Evolutionary conservation across 2,113 vertebrate genomes (phyloP).

Genomic region (Scophthalmus maximus): DNA sequence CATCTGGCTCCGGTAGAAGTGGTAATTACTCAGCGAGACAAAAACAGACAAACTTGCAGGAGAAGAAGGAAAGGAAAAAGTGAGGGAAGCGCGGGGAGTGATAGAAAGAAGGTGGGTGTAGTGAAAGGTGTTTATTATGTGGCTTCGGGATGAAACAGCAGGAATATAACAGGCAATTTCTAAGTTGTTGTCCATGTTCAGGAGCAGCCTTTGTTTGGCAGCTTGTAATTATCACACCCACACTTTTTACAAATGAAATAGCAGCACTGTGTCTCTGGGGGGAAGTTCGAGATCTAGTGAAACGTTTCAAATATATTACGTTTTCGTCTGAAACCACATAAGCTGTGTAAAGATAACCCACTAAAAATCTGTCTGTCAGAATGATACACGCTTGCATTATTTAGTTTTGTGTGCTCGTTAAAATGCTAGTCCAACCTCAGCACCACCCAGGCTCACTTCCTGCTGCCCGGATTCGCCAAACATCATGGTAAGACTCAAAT

Average conservation of each 20-base stretch:
- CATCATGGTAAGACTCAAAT: background rate
- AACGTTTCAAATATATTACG: background rate
- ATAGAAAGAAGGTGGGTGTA: constrained; percentile 31
- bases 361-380: background rate
- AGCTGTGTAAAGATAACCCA: background rate
- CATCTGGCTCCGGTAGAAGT: constrained; percentile 20
- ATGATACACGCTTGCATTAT: background rate
- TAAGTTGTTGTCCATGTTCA: constrained; percentile 44
- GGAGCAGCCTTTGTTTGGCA: constrained; percentile 45
- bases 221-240: constrained; percentile 68
- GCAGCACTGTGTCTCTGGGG: constrained; percentile 9
- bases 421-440: no score
- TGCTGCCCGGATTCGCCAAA: background rate
- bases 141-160: constrained; percentile 34
- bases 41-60: constrained; percentile 22
- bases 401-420: background rate
- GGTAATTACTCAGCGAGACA: constrained; percentile 38
- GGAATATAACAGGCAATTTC: constrained; percentile 54
- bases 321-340: background rate
- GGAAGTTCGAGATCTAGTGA: background rate
- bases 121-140: constrained; percentile 55
- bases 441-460: no score
- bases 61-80: constrained; percentile 1
- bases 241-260: constrained; percentile 32
- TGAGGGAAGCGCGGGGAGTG: background rate